Base-by-base conservation (phyloP, 2,113 vertebrate genomes). In the Tragelaphus scriptus region DNA sequence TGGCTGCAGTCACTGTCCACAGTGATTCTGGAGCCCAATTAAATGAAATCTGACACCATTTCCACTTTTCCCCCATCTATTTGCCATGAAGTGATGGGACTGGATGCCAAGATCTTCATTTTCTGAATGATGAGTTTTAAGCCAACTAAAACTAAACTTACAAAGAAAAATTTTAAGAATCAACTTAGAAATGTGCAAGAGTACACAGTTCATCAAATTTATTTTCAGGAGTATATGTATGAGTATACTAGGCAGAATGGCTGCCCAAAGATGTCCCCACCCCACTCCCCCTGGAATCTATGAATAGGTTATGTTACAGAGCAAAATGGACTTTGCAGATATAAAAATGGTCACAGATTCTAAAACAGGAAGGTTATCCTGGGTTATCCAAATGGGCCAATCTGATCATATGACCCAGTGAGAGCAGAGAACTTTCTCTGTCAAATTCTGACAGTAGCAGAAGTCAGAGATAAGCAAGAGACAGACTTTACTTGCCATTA, bases 331-430 rank as follows among this genome's bases (percentile, higher is more conserved):
- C n/a, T 82, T 32, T 59, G 26, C 21, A 77, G 17, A 59, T 49
- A 13, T 77, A 71, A 40, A 95, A 93, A 44, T 25, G 51, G 90
- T 65, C 71, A 88, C 11, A 89, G 84, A 89, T 90, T 26, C 47
- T 89, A 93, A 96, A 98, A 65, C 1, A 97, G n/a, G 5, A 55
- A 61, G 15, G 94, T 55, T 49, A 89, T 30, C 51, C 59, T 93
- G 5, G 11, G 44, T 86, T 94, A 96, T 51, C 16, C 13, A 85
- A 30, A 36, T 44, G 56, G 21, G 55, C 51, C n/a, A 92, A 84
- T 79, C 28, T 93, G 94, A 90, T 47, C 49, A 87, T 12, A 44
- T 55, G 49, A 85, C 16, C 12, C 12, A 19, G 84, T 68, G 84
- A 93, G 21, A 89, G 17, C n/a, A 71, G 44, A 89, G 85, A 94